A percentile compares a stretch with the other conserved stretches of the same genome.
phyloP scores from a whole-genome alignment of 2,797 vertebrate species.

The Danionella dracula region DNA sequence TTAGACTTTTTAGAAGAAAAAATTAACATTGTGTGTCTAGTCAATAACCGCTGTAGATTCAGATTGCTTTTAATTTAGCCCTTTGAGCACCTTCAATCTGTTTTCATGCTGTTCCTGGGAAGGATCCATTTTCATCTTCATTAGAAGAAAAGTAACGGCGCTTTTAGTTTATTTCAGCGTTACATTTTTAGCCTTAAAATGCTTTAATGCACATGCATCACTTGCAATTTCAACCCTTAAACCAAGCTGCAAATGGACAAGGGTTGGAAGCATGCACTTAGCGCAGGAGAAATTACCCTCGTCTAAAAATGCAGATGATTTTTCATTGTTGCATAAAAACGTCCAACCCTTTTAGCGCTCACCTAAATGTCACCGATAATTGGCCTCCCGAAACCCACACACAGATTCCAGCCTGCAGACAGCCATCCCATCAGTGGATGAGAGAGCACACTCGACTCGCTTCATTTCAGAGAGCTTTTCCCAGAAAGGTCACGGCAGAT shows the following conservation, averaged over 20 bases:
- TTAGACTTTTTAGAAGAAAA: too few relatives aligned
- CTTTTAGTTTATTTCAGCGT: too few relatives aligned
- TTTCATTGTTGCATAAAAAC: slow-evolving; percentile 29
- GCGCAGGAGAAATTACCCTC: background rate
- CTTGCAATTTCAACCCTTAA: background rate
- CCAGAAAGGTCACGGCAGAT: background rate
- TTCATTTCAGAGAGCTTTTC: background rate
- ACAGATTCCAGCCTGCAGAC: slow-evolving; percentile 14
- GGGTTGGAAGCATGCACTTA: background rate
- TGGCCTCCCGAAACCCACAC: slow-evolving; percentile 24
- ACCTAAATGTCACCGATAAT: slow-evolving; percentile 44
- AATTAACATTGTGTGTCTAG: too few relatives aligned
- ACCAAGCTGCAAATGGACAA: background rate
- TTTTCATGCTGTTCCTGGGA: too few relatives aligned
- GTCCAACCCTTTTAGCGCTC: slow-evolving; percentile 24
- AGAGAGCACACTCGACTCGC: background rate
- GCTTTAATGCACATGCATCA: too few relatives aligned
- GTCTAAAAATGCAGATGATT: slow-evolving; percentile 18
- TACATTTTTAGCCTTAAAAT: too few relatives aligned
- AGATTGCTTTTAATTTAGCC: too few relatives aligned
- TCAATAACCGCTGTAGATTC: too few relatives aligned
- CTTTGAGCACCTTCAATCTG: too few relatives aligned
- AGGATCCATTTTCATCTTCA: too few relatives aligned
- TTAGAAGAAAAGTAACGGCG: too few relatives aligned
- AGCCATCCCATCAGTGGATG: background rate